A percentile compares a stretch with the other conserved stretches of the same genome.
Evolutionary conservation across 2,797 vertebrate species (phyloP).

Genomic region (Anisognathus igniventris): DNA sequence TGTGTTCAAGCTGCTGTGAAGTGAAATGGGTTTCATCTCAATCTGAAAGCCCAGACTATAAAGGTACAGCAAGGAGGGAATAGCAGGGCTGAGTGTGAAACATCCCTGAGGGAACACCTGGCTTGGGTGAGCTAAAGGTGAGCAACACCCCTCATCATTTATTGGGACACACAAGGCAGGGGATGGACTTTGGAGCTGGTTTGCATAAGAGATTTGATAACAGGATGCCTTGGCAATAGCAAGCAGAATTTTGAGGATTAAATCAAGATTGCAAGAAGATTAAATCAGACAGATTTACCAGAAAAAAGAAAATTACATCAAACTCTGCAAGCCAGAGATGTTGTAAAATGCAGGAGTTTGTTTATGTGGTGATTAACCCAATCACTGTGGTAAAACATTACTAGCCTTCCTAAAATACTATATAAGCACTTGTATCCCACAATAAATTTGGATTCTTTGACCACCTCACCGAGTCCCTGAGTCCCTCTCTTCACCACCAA

Average conservation of each 20-base stretch:
- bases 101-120: background rate
- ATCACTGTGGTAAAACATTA: background rate
- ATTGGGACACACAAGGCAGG: background rate
- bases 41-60: background rate
- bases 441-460: background rate
- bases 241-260: background rate
- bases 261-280: background rate
- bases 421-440: background rate
- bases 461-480: background rate
- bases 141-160: background rate
- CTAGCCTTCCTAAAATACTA: background rate
- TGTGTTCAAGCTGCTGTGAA: conserved; percentile 44
- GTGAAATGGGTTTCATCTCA: conserved; percentile 38
- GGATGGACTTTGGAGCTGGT: background rate
- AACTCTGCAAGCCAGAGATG: background rate
- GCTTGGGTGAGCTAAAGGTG: background rate
- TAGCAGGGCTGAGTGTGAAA: background rate
- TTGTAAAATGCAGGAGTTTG: background rate
- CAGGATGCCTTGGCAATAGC: background rate
- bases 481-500: background rate
- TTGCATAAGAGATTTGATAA: background rate
- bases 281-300: background rate
- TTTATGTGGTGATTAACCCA: background rate
- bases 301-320: background rate
- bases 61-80: background rate